These are phyloP conservation scores for Ashinkailepas kermadecensis DNA, from an alignment of 2,888 invertebrate genomes.

Conservation along the genomic window DNA sequence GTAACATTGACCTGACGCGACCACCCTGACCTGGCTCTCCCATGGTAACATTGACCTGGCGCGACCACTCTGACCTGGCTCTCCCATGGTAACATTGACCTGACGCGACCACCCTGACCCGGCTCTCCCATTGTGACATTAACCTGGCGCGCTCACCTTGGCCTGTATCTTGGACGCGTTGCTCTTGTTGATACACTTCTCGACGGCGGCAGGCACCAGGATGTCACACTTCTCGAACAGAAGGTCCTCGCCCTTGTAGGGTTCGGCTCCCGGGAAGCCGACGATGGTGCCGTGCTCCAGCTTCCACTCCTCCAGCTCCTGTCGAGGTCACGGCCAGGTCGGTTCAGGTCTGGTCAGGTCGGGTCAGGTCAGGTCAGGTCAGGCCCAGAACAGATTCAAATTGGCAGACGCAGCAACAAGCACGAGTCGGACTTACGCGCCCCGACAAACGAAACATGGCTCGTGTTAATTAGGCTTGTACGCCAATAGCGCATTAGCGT, in stretches of 20 bases:
- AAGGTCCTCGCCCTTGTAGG: conserved; percentile 72
- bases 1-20: no score
- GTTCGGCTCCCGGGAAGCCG: conserved; percentile 79
- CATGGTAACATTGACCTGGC: not conserved
- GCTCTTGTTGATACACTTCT: conserved; percentile 83
- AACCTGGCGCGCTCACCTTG: conserved; percentile 53
- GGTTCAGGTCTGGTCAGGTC: no score
- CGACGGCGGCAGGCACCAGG: conserved; percentile 90
- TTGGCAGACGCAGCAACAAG: no score
- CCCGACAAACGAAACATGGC: no score
- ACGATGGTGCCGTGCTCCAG: conserved; percentile 82
- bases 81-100: not conserved
- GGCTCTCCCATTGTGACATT: no score
- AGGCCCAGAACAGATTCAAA: no score
- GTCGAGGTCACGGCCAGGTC: not conserved
- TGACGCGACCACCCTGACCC: no score
- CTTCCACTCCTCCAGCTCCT: conserved; percentile 77
- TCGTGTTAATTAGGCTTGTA: no score
- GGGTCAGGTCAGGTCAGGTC: no score
- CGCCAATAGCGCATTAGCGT: no score
- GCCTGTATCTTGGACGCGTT: conserved; percentile 86
- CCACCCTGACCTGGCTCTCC: no score
- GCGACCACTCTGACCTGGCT: not conserved
- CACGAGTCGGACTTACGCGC: no score
- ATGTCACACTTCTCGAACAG: conserved; percentile 91